Evolutionary conservation across 2,888 invertebrate genomes (phyloP), one percentile per base, ranked within the genome.

Genomic region (Ferrisia virgata): DNA sequence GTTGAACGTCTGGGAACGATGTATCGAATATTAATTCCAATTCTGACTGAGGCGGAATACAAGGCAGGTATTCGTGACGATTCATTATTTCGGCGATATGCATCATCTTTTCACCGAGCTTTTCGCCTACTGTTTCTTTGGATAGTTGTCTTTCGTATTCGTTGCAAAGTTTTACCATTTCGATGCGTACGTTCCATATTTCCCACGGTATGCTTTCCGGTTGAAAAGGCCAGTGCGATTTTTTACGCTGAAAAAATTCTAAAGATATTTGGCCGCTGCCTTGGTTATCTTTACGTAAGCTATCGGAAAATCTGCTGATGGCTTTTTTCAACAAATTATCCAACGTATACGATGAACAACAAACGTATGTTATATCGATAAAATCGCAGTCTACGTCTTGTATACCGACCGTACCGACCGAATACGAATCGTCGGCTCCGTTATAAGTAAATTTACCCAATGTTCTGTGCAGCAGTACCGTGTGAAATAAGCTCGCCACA

Each of bases 341-440:
- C 72, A 96, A 90, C 82, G 91, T 91, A n/a, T 93, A 92, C 40
- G 97, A 97, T 86, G 95, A 94, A 90, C 96, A 96, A 89, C 97
- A 95, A 1, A 86, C 98, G 90, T 99, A 99, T 8, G 98, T 98
- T 89, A 98, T 94, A 90, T 99, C 98, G 87, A 99, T 95, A 89
- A 97, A 97, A 89, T 99, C 96, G 90, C 99, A 99, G 89, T 98
- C 96, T 47, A 98, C 96, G 89, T 99, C 99, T 87, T 95, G 94
- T 88, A 97, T 96, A 86, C 98, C 98, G 84, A 99, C 93, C 0
- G 97, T 96, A 81, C 98, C 98, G 87, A 99, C 95, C 28, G 97
- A 96, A 89, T 98, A 99, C 89, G 94, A 96, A 87, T 95, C 95
- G 89, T 98, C 97, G n/a, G n/a, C n/a, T 88, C 94, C 94, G 11